Evolutionary conservation across 2,113 vertebrate genomes (phyloP).

Genomic region (Tretioscincus oriximinensis): DNA sequence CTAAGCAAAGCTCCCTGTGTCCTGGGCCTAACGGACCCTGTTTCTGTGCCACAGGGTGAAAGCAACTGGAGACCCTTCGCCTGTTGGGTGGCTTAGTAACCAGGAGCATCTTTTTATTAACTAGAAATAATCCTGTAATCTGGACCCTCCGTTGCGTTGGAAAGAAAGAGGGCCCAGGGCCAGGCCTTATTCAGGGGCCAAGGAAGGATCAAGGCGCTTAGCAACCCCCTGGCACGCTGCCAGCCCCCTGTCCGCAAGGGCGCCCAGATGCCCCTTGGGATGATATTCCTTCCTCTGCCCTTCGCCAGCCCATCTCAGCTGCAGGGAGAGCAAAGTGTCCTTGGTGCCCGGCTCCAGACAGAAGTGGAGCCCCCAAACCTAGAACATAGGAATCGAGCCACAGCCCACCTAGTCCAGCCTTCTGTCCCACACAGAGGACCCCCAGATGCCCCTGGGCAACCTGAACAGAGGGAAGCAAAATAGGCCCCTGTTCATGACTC

Average conservation of each 20-base stretch:
- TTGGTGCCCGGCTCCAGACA: not conserved
- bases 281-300: not conserved
- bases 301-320: not conserved
- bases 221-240: not conserved
- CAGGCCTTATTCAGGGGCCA: fast-evolving
- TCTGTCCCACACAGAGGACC: too few species aligned
- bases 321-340: not conserved
- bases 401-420: too few species aligned
- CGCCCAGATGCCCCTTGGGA: not conserved
- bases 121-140: too few species aligned
- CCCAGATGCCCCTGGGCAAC: too few species aligned
- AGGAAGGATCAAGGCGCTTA: not conserved
- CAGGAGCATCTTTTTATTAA: not conserved
- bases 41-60: not conserved
- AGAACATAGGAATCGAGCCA: too few species aligned
- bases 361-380: not conserved
- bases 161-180: not conserved
- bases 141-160: not conserved
- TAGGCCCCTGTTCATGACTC: too few species aligned
- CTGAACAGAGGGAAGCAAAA: too few species aligned
- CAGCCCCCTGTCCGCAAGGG: fast-evolving
- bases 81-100: not conserved
- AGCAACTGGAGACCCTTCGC: not conserved
- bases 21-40: too few species aligned
- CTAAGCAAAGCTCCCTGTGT: too few species aligned